Percentiles rank a stretch among this genome's conserved stretches.
phyloP scores from a whole-genome alignment of 1,140 invertebrate genomes.

The Plectrocnemia conspersa region DNA sequence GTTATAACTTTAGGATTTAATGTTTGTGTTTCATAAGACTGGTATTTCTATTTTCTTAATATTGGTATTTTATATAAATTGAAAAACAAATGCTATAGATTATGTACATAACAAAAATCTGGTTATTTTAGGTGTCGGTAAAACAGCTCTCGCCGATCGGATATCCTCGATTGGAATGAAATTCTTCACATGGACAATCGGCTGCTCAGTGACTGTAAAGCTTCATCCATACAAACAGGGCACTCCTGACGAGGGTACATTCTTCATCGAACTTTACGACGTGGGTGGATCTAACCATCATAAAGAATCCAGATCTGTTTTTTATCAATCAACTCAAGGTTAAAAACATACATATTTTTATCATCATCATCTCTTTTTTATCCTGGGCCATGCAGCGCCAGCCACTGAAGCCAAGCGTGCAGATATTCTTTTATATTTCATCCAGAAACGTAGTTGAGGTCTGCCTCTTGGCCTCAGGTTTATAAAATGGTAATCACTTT shows the following conservation, averaged over 20 bases:
- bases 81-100: too few species aligned
- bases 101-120: too few species aligned
- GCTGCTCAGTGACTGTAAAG: conserved; percentile 93
- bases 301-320: conserved; percentile 84
- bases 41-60: too few species aligned
- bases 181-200: conserved; percentile 89
- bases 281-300: conserved; percentile 91
- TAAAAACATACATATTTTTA: conserved; percentile 34
- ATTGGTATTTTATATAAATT: too few species aligned
- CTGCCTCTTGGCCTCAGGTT: too few species aligned
- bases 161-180: conserved; percentile 64
- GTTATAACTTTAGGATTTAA: too few species aligned
- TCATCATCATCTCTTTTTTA: neutral
- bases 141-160: conserved; percentile 89
- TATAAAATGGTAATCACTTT: too few species aligned
- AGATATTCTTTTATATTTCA: too few species aligned
- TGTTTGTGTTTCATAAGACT: too few species aligned
- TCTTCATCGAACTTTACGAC: conserved; percentile 95
- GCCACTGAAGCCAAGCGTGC: too few species aligned
- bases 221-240: conserved; percentile 94
- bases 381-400: too few species aligned
- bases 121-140: conserved; percentile 83
- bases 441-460: too few species aligned
- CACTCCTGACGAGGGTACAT: conserved; percentile 82
- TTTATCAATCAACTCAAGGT: conserved; percentile 92